Percentiles rank a stretch among this genome's conserved stretches.
These are phyloP conservation scores for Euphydryas editha DNA, from an alignment of 2,888 invertebrate species.

Conservation along the genomic window DNA sequence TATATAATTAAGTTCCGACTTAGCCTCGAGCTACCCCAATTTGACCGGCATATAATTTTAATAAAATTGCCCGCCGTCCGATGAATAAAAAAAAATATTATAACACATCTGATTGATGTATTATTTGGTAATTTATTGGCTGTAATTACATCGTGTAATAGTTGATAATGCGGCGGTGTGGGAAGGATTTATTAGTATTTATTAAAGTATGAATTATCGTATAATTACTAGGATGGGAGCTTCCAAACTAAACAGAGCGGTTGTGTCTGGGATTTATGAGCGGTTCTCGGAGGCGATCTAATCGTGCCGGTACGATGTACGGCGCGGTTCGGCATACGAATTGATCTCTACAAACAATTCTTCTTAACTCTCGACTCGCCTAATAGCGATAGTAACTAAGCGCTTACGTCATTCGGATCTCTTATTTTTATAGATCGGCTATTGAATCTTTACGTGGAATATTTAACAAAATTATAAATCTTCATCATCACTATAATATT, in stretches of 20 bases:
- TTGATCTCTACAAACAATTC: constrained; percentile 33
- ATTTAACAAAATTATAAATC: no score
- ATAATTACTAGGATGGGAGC: constrained; percentile 80
- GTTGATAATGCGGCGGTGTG: constrained; percentile 74
- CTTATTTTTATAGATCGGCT: not conserved
- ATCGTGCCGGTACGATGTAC: constrained; percentile 58
- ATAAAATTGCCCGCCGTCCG: constrained; percentile 78
- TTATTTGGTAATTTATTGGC: constrained; percentile 83
- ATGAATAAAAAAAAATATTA: constrained; percentile 71
- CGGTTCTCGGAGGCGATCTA: constrained; percentile 75
- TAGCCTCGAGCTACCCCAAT: constrained; percentile 81
- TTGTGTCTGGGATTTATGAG: constrained; percentile 80
- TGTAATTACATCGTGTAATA: constrained; percentile 83
- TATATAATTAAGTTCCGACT: constrained; percentile 80
- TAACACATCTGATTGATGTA: constrained; percentile 84
- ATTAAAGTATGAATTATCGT: constrained; percentile 84
- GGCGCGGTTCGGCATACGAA: constrained; percentile 42
- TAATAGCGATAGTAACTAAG: not conserved
- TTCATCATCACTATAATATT: no score
- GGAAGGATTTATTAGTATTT: constrained; percentile 82
- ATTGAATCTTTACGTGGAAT: not conserved
- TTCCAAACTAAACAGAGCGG: constrained; percentile 80
- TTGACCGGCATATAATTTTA: constrained; percentile 79
- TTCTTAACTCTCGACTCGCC: constrained; percentile 24
- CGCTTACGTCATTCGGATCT: constrained; percentile 2